Base-by-base conservation (phyloP, 92 coral and sea anemone genomes). In the Virgularia gustaviana region DNA sequence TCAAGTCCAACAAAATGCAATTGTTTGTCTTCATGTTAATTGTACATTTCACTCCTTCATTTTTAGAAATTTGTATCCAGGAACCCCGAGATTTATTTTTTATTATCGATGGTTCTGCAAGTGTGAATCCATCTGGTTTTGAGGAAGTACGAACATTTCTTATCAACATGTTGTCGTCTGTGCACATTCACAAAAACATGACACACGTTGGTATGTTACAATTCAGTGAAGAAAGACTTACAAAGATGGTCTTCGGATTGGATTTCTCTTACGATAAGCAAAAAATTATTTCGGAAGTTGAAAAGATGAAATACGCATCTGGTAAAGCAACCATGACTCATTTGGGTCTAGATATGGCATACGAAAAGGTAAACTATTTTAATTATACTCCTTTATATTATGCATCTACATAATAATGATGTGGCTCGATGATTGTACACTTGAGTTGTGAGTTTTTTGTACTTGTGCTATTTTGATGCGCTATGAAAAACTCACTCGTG, bases 141-240 rank as follows among this genome's bases (percentile, higher is more conserved):
- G 35, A 68, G 20, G 33, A 49, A 49, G 75, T 68, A 16, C 60
- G 61, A 4, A 49, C 6, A 0, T 68, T 68, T 35, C n/a, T 68
- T 2, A 49, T 31, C 60, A 4, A 49, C 2, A 37, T 68, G 16
- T 43, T 68, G 0, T 30, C 42, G 7, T 49, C 59, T 4, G 61
- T 68, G 31, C 75, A 68, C 31, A 55, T 68, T 8, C 23, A 61
- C 32, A 59, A 32, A 9, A 47, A 68, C 10, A 68, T 68, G 75
- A 68, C 75, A 13, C 75, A 55, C 13, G 36, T 68, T 51, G 75
- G 75, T 20, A 19, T 68, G 38, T 32, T 68, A 47, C 75, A 68
- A 34, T 68, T 68, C 45, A 68, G 75, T 27, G 56, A 68, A 25
- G 33, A 49, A n/a, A 24, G 33, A 33, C 23, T 41, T 20, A 65